These are phyloP conservation scores for Pseudomyrmex flavicornis DNA, from an alignment of 1,140 invertebrate genomes.

Conservation along the genomic window DNA sequence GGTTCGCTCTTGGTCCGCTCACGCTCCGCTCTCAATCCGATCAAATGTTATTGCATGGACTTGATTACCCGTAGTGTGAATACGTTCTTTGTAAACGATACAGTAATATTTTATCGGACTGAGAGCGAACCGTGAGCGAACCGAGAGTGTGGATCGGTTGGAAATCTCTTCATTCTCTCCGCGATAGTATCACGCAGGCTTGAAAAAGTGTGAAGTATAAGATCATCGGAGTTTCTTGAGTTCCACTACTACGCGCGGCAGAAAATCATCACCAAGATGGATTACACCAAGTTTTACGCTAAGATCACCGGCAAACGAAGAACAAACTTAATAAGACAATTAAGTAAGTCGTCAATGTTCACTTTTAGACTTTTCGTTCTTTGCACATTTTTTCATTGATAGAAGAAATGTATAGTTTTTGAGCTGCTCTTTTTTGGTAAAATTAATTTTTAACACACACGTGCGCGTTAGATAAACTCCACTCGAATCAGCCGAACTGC, in stretches of 20 bases:
- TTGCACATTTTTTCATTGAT: too few species aligned
- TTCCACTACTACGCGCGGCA: neutral
- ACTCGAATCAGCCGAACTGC: slow-evolving; percentile 86
- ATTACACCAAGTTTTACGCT: slow-evolving; percentile 77
- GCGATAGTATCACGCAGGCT: too few species aligned
- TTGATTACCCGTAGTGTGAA: too few species aligned
- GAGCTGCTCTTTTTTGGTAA: neutral
- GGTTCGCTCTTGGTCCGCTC: too few species aligned
- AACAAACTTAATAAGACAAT: slow-evolving; percentile 75
- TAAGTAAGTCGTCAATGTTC: slow-evolving; percentile 73
- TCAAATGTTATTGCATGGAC: too few species aligned
- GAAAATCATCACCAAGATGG: slow-evolving; percentile 60
- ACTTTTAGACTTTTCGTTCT: neutral
- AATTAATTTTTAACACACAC: neutral
- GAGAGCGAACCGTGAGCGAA: too few species aligned
- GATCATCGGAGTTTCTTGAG: neutral
- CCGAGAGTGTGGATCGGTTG: too few species aligned
- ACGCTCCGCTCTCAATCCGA: too few species aligned
- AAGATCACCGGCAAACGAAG: slow-evolving; percentile 70
- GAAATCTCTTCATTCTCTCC: too few species aligned
- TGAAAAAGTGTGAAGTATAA: neutral
- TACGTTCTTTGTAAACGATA: too few species aligned
- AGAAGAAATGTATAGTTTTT: too few species aligned
- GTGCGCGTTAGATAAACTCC: slow-evolving; percentile 63
- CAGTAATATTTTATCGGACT: too few species aligned